Evolutionary conservation across 2,797 vertebrate species (phyloP).

Genomic region (Hemibagrus guttatus): DNA sequence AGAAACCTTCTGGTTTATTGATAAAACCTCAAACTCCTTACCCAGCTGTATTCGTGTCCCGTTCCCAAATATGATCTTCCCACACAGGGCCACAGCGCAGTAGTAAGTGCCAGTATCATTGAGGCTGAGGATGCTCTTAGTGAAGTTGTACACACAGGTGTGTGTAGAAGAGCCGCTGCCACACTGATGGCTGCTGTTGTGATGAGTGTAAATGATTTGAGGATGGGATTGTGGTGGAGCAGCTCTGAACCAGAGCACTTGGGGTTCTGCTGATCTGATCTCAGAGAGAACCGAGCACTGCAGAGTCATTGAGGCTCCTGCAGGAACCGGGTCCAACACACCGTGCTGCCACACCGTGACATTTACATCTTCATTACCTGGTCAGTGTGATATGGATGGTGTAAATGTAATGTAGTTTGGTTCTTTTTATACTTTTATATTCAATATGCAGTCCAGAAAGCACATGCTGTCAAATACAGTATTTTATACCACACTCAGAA

Average conservation of each 20-base stretch:
- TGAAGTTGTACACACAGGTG: too few relatives aligned
- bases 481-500: background rate
- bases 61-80: constrained; percentile 5
- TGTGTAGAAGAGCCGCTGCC: too few relatives aligned
- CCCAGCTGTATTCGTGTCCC: background rate
- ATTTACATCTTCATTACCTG: background rate
- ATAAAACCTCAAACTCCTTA: background rate
- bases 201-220: too few relatives aligned
- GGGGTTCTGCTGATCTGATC: too few relatives aligned
- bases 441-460: background rate
- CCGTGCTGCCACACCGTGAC: too few relatives aligned
- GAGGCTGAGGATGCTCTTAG: too few relatives aligned
- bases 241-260: background rate
- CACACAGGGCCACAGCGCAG: constrained; percentile 29
- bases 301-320: background rate
- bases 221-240: background rate
- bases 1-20: background rate
- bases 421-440: background rate
- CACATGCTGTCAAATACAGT: background rate
- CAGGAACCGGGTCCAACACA: background rate
- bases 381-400: background rate
- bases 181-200: too few relatives aligned
- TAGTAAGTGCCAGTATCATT: too few relatives aligned
- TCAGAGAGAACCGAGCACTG: too few relatives aligned
- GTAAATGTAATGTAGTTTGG: too few relatives aligned